Conservation (phyloP, 2,888 invertebrate genomes). For the Amblyjoppa proteus region DNA sequence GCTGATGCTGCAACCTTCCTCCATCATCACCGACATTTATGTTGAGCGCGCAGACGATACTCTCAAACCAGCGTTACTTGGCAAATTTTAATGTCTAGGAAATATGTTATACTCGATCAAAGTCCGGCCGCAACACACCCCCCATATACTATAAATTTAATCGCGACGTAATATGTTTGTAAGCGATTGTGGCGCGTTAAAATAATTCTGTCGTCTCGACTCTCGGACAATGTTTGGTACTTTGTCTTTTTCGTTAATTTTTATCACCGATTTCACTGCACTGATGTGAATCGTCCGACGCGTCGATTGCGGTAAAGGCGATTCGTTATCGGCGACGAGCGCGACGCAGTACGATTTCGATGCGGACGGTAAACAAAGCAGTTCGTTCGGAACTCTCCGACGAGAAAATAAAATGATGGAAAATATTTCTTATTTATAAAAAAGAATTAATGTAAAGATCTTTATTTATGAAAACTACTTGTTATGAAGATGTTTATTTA, state of each 20-base stretch:
- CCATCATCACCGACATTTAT: slow-evolving; percentile 14
- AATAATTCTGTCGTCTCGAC: slow-evolving; percentile 16
- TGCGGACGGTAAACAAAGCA: no score
- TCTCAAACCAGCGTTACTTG: slow-evolving; percentile 11
- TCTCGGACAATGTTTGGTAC: not conserved
- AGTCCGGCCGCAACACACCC: slow-evolving; percentile 22
- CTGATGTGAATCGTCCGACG: not conserved
- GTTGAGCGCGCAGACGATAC: not conserved
- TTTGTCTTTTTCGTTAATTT: not conserved
- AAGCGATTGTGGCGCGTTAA: not conserved
- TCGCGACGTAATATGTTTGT: slow-evolving; percentile 26
- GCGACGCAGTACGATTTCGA: no score
- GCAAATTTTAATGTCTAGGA: slow-evolving; percentile 16
- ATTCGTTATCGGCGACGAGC: no score
- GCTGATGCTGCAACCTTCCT: slow-evolving; percentile 22
- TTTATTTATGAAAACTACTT: no score
- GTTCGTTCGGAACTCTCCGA: no score
- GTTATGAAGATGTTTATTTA: not conserved
- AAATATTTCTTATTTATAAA: no score
- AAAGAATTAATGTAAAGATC: no score
- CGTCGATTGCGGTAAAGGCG: no score
- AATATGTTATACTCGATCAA: slow-evolving; percentile 22
- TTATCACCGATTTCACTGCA: not conserved
- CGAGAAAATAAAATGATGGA: no score
- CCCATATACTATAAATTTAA: not conserved